Conservation (phyloP, 2,797 vertebrate genomes). For the Acipenser oxyrinchus region DNA sequence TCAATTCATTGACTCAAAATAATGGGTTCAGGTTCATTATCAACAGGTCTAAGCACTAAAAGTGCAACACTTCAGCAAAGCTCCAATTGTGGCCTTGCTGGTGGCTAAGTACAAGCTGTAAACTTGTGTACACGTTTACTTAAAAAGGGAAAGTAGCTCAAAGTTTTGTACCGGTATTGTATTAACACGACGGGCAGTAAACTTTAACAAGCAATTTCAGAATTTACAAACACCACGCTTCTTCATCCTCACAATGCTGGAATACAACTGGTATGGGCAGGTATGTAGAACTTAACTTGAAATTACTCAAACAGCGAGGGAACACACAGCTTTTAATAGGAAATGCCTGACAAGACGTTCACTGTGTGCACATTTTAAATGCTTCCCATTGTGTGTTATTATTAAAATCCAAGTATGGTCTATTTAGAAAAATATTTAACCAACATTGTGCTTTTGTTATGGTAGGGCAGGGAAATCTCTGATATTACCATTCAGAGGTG, state of each 20-base stretch:
- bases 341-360: too few species aligned
- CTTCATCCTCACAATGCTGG: constrained; percentile 73
- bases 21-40: constrained; percentile 99
- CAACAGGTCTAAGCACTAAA: constrained; percentile 94
- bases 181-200: constrained; percentile 39
- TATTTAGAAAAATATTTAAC: too few species aligned
- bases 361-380: too few species aligned
- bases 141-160: constrained; percentile 52
- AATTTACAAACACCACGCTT: constrained; percentile 42
- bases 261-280: constrained; percentile 95
- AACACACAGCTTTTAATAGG: too few species aligned
- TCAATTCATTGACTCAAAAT: constrained; percentile 99
- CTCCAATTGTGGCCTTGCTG: constrained; percentile 52
- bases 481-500: too few species aligned
- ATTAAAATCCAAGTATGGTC: too few species aligned
- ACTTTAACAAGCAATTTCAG: constrained; percentile 40
- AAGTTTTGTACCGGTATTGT: constrained; percentile 44
- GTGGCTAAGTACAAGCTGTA: constrained; percentile 61
- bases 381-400: too few species aligned
- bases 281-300: constrained; percentile 60
- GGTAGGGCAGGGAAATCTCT: too few species aligned
- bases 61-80: constrained; percentile 86
- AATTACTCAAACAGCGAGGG: too few species aligned
- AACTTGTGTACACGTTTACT: constrained; percentile 53
- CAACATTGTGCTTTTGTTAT: too few species aligned